Evolutionary conservation across 2,113 vertebrate genomes (phyloP), one percentile per base, ranked within the genome.

Genomic region (Xenus cinereus): DNA sequence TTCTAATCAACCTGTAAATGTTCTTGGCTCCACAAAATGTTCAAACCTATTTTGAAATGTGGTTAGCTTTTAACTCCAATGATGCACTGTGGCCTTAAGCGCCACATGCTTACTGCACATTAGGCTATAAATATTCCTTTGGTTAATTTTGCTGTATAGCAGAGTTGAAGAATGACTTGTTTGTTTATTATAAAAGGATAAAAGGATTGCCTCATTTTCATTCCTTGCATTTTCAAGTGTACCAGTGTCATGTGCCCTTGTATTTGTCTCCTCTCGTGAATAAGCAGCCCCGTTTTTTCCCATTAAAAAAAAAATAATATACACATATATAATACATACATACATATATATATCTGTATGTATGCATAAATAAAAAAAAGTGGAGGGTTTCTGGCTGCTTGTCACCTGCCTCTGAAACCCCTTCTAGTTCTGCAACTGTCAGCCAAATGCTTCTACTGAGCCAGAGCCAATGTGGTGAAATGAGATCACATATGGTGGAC

Each of bases 391-490:
- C 87, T 94, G 83, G 60, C 87, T 87, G 80, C 77, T 91, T 71
- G 66, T 46, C 92, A 83, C 66, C 86, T 94, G 84, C 68, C 93
- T 94, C 37, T 24, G 71, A 83, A 97, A 89, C 81, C 95, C 95
- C n/a, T 92, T 84, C 93, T 94, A 93, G 71, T 84, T 90, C 71
- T 93, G 93, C 56, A 83, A 73, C 90, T 85, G 89, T 39, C 76
- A 97, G 97, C 90, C 95, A 96, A 97, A 97, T 39, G 95, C 95
- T 97, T 93, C 92, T 93, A 96, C 93, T 90, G 86, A 97, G 97
- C 96, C 98, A 98, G 97, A 97, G 98, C 97, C 97, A 97, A 98
- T 98, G 98, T 95, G 92, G 98, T 98, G 98, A 98, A 98, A 98
- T 98, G 98, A 98, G 97, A 97, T 96, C 97, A 98, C 95, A 92